A percentile compares a stretch with the other conserved stretches of the same genome.
Conservation (phyloP, 1,140 invertebrate species). For the Sitobion miscanthi region DNA sequence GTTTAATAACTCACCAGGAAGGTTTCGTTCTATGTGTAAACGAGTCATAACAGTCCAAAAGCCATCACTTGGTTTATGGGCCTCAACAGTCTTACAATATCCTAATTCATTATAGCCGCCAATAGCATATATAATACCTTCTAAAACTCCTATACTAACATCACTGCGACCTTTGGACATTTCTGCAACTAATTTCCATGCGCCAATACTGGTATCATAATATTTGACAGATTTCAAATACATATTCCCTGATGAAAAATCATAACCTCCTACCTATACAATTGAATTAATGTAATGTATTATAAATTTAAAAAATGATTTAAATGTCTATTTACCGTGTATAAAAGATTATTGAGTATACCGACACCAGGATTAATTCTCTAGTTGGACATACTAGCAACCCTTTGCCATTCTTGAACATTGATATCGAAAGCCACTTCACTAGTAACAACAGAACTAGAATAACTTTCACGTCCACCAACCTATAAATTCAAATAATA, state of each 20-base stretch:
- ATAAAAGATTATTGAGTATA: conserved; percentile 70
- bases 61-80: conserved; percentile 79
- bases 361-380: conserved; percentile 92
- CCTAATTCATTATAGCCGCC: conserved; percentile 82
- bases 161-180: conserved; percentile 89
- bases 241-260: conserved; percentile 76
- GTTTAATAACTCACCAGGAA: conserved; percentile 73
- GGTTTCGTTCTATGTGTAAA: conserved; percentile 88
- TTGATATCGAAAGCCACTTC: conserved; percentile 87
- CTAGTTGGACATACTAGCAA: conserved; percentile 83
- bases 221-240: conserved; percentile 86
- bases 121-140: conserved; percentile 88
- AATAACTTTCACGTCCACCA: conserved; percentile 91
- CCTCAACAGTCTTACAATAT: conserved; percentile 86
- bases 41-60: conserved; percentile 87
- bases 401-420: conserved; percentile 83
- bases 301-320: neutral
- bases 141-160: conserved; percentile 86
- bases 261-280: conserved; percentile 84
- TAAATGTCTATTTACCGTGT: conserved; percentile 64
- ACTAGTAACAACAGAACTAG: conserved; percentile 78
- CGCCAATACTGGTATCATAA: conserved; percentile 87
- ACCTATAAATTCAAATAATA: conserved; percentile 63
- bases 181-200: too few species aligned
- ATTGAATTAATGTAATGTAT: conserved; percentile 27